Evolutionary conservation across 2,797 vertebrate genomes (phyloP), one percentile per base, ranked within the genome.

Genomic region (Dendrocincla tyrannina): DNA sequence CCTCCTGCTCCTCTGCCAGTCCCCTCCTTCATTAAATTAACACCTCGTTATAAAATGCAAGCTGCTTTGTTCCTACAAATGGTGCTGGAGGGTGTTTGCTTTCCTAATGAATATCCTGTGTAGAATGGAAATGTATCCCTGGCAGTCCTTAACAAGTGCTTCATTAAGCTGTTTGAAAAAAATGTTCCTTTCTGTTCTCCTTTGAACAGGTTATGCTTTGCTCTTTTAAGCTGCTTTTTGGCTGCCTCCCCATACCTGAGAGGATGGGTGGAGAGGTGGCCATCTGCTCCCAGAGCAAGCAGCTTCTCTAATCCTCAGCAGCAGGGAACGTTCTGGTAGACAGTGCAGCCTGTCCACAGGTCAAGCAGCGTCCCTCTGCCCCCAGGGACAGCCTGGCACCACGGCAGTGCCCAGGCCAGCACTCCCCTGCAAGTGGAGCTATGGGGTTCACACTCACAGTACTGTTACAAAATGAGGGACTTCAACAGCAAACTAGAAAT

Each of bases 101-200:
- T 96, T 92, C 78, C 94, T 97, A 95, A 96, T 95, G 88, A 96
- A 93, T 93, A 96, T 92, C 92, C 95, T 89, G 88, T 87, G 94
- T 85, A 85, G 89, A 96, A 94, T 93, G 94, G 95, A 94, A 97
- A 97, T 86, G 75, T 95, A 91, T 95, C 95, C 91, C 96, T 95
- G 96, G 92, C 96, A 96, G 95, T 96, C 89, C 89, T 95, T 95
- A 96, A 91, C 91, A 91, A 97, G 91, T 87, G 91, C 89, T 92
- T 95, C 94, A 86, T 96, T 92, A 96, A 93, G 89, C 85, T 72
- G 55, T 92, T 96, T 92, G 94, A 93, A 95, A 90, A 90, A 96
- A 97, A 93, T 59, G 93, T 63, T 96, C 84, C 62, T 91, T 92
- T 97, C 94, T 91, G 56, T 47, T 94, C 95, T 90, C 81, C 93